Conservation (phyloP, 2,797 vertebrate species). For the Hypotaenidia okinawae region DNA sequence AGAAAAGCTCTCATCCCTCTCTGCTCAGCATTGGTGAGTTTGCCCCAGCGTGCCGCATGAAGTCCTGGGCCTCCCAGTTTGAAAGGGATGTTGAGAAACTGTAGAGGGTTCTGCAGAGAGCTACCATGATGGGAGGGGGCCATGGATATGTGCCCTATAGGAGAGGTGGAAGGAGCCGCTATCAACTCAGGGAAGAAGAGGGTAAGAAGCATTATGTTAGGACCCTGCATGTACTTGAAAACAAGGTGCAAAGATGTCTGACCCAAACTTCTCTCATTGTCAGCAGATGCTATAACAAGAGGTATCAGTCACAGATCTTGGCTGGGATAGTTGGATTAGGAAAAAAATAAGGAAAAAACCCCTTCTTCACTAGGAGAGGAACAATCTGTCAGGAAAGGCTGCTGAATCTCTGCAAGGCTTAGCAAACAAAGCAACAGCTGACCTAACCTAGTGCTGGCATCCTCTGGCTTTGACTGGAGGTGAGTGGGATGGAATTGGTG, state of each 20-base stretch:
- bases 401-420: not conserved
- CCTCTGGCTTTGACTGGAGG: not conserved
- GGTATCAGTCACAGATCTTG: not conserved
- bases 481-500: not conserved
- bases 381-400: not conserved
- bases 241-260: not conserved
- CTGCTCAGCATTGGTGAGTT: not conserved
- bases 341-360: not conserved
- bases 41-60: not conserved
- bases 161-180: not conserved
- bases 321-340: not conserved
- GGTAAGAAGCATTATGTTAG: not conserved
- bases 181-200: not conserved
- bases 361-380: not conserved
- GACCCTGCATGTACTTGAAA: accelerated
- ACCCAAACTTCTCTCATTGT: not conserved
- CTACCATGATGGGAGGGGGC: not conserved
- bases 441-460: not conserved
- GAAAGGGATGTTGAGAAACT: not conserved
- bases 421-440: not conserved
- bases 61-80: not conserved
- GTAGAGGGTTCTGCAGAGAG: not conserved
- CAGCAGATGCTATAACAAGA: not conserved
- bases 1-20: not conserved
- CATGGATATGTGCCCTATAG: not conserved